phyloP scores from a whole-genome alignment of 2,888 invertebrate species.

The Rotaria socialis region DNA sequence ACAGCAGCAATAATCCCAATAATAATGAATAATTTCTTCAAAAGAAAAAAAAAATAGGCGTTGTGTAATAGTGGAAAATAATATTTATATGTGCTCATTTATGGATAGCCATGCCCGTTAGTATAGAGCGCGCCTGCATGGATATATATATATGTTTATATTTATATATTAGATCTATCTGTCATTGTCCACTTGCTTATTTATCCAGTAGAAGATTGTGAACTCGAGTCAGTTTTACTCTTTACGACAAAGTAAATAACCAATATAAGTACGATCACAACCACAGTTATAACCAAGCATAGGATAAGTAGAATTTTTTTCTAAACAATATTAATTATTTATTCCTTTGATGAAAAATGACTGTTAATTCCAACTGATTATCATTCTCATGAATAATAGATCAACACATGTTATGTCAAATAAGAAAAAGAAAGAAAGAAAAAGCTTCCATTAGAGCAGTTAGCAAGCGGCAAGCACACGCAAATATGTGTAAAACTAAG shows the following conservation, averaged over 20 bases:
- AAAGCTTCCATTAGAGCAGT: not conserved
- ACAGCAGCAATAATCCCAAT: not conserved
- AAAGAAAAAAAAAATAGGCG: not conserved
- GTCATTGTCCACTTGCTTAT: not conserved
- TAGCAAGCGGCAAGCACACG: not conserved
- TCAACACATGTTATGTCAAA: not conserved
- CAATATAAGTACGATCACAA: not conserved
- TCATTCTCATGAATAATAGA: not conserved
- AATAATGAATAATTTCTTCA: slow-evolving; percentile 27
- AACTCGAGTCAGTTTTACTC: not conserved
- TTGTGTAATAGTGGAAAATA: not conserved
- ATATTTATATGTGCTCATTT: not conserved
- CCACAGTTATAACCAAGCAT: not conserved
- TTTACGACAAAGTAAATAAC: not conserved
- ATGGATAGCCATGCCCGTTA: not conserved
- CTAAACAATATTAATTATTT: not conserved
- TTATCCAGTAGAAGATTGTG: not conserved
- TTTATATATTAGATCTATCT: not conserved
- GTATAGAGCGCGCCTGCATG: not conserved
- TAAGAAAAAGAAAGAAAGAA: not conserved
- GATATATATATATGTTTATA: not conserved
- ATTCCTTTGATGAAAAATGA: not conserved
- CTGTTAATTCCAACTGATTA: not conserved
- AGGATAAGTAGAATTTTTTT: not conserved
- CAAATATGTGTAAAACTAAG: not conserved